phyloP scores from a whole-genome alignment of 2,113 vertebrate genomes.

The Corydoras sp. region DNA sequence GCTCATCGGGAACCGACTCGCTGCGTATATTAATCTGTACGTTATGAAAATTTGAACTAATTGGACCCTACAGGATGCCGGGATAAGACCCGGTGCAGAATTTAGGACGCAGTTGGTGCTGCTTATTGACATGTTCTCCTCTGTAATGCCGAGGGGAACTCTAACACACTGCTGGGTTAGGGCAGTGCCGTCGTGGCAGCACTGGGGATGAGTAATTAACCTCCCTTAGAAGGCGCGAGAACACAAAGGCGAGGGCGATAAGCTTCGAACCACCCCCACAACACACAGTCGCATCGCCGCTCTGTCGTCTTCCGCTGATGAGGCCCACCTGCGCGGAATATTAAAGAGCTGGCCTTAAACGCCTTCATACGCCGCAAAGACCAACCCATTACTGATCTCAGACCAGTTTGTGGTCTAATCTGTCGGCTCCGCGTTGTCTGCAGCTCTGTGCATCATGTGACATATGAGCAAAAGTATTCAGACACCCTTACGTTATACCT shows the following conservation, averaged over 20 bases:
- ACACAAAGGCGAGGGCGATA: slow-evolving; percentile 50
- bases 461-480: too few relatives aligned
- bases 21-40: too few relatives aligned
- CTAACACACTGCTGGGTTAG: slow-evolving; percentile 10
- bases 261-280: slow-evolving; percentile 43
- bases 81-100: slow-evolving; percentile 28
- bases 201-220: slow-evolving; percentile 38
- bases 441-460: not conserved
- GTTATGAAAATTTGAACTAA: too few relatives aligned
- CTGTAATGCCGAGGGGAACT: slow-evolving; percentile 24
- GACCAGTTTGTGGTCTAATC: not conserved
- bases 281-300: slow-evolving; percentile 20
- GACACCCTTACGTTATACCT: too few relatives aligned
- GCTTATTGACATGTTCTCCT: slow-evolving; percentile 31
- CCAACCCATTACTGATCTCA: not conserved
- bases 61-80: too few relatives aligned
- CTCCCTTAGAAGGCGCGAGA: slow-evolving; percentile 47
- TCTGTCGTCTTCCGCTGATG: slow-evolving; percentile 12
- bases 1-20: too few relatives aligned
- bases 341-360: slow-evolving; percentile 6
- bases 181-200: slow-evolving; percentile 13
- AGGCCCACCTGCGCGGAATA: slow-evolving; percentile 24
- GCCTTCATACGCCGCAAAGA: not conserved
- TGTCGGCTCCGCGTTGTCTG: too few relatives aligned
- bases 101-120: not conserved